phyloP scores from a whole-genome alignment of 2,888 invertebrate species.

The Carcina quercana region DNA sequence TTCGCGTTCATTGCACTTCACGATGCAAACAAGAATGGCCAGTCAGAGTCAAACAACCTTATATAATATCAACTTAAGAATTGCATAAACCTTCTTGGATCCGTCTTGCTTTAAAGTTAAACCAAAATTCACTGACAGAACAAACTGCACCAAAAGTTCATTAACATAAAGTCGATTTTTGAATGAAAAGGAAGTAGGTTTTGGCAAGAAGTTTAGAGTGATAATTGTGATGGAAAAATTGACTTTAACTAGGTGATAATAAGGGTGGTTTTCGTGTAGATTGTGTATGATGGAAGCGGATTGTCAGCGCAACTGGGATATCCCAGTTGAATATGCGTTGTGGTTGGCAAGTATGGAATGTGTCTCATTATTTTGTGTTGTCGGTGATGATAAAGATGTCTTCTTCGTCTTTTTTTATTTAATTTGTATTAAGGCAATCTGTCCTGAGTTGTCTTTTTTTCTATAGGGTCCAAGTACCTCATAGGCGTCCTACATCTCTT shows the following conservation, averaged over 20 bases:
- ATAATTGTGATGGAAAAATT: slow-evolving; percentile 14
- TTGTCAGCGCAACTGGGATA: slow-evolving; percentile 67
- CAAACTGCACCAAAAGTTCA: slow-evolving; percentile 5
- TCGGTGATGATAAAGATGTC: too few species aligned
- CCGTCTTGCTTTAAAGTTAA: slow-evolving; percentile 39
- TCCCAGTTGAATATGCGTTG: slow-evolving; percentile 45
- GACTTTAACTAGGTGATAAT: slow-evolving; percentile 21
- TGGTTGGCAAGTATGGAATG: slow-evolving; percentile 30
- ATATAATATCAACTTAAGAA: slow-evolving; percentile 72
- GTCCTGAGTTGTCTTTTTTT: too few species aligned
- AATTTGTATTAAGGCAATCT: too few species aligned
- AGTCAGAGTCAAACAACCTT: slow-evolving; percentile 46
- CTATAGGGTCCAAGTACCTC: too few species aligned
- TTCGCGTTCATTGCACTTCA: slow-evolving; percentile 55
- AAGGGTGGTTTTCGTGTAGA: slow-evolving; percentile 19
- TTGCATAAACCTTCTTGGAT: slow-evolving; percentile 64
- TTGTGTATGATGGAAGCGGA: slow-evolving; percentile 61
- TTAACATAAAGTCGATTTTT: slow-evolving; percentile 17
- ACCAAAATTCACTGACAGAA: slow-evolving; percentile 3
- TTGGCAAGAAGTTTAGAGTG: slow-evolving; percentile 24
- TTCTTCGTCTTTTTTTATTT: too few species aligned
- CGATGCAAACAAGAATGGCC: slow-evolving; percentile 51
- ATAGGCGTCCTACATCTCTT: too few species aligned
- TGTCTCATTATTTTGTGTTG: slow-evolving; percentile 19
- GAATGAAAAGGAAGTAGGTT: slow-evolving; percentile 1